Conservation (phyloP, 2,113 vertebrate species). For the Ifrita kowaldi region DNA sequence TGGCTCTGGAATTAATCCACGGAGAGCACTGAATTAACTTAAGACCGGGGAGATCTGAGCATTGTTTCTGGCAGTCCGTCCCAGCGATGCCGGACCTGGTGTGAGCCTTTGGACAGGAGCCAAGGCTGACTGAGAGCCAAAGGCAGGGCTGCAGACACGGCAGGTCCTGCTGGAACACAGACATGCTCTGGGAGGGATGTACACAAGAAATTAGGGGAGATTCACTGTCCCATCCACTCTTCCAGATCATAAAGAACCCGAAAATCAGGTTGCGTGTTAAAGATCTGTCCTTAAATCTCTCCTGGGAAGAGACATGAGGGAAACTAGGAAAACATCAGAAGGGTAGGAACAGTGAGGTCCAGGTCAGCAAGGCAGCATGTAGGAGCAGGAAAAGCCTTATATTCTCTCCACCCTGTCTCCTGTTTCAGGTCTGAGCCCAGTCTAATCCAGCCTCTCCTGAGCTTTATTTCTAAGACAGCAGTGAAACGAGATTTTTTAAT, state of each 20-base stretch:
- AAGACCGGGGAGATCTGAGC: conserved; percentile 15
- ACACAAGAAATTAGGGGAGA: background rate
- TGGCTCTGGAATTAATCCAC: conserved; percentile 34
- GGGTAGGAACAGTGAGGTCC: background rate
- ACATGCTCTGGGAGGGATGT: background rate
- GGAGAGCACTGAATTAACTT: conserved; percentile 33
- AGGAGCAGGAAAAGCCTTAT: background rate
- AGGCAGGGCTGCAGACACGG: background rate
- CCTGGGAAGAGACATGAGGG: background rate
- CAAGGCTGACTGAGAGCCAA: background rate
- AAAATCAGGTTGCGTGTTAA: background rate
- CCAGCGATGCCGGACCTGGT: background rate
- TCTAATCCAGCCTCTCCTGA: background rate
- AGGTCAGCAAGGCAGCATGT: background rate
- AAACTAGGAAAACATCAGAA: background rate
- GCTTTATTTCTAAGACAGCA: background rate
- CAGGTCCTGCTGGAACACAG: background rate
- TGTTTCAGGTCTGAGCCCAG: background rate
- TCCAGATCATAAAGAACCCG: background rate
- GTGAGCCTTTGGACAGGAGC: background rate
- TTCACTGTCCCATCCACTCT: background rate
- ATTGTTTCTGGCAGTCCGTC: conserved; percentile 15
- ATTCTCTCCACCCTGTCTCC: background rate
- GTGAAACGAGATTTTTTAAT: rapidly evolving
- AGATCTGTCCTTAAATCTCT: background rate